Evolutionary conservation across 2,797 vertebrate species (phyloP).

Genomic region (Todus mexicanus): DNA sequence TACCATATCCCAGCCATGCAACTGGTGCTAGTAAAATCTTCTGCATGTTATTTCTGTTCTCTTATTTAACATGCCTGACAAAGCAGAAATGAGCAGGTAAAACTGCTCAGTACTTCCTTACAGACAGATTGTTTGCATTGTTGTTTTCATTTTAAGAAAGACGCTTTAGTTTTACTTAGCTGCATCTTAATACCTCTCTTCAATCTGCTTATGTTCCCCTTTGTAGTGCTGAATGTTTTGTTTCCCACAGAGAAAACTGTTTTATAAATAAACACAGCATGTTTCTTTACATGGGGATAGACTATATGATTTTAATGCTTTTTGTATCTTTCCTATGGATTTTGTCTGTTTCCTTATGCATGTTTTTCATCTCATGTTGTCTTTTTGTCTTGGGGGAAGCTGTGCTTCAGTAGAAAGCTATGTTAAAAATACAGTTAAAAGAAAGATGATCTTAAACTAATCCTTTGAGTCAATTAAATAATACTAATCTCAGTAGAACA

Average conservation of each 20-base stretch:
- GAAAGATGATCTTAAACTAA: slow-evolving; percentile 52
- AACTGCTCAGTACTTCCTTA: neutral
- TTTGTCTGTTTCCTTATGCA: slow-evolving; percentile 24
- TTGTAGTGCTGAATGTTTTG: neutral
- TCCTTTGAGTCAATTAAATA: slow-evolving; percentile 60
- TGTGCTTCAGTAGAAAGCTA: neutral
- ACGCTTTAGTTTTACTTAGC: neutral
- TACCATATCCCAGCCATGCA: neutral
- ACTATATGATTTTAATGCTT: neutral
- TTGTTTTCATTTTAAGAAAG: neutral
- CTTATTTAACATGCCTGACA: neutral
- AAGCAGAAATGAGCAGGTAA: neutral
- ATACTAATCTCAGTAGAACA: slow-evolving; percentile 55
- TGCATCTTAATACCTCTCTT: neutral
- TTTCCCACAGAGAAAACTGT: neutral
- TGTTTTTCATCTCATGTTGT: slow-evolving; percentile 15
- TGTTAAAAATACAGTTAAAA: slow-evolving; percentile 4
- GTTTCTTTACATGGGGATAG: neutral
- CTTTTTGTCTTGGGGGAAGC: neutral
- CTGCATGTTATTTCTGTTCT: neutral
- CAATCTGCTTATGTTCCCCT: neutral
- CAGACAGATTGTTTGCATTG: neutral
- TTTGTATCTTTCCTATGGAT: neutral
- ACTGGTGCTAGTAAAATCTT: neutral
- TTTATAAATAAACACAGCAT: neutral